A percentile compares a stretch with the other conserved stretches of the same genome.
phyloP scores from a whole-genome alignment of 2,113 vertebrate genomes.

The Triplophysa rosa region DNA sequence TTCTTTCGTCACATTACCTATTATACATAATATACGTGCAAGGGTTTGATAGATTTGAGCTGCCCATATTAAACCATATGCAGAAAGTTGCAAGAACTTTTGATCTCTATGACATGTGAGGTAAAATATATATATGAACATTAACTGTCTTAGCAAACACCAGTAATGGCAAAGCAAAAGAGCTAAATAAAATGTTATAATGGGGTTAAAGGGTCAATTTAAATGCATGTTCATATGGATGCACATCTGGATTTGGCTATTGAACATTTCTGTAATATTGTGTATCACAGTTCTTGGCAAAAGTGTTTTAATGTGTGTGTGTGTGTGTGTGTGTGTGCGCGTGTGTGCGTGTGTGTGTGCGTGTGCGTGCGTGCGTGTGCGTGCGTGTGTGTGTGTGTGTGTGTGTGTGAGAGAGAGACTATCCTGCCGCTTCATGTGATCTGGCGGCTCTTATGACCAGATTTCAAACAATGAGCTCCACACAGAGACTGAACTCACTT shows the following conservation, averaged over 20 bases:
- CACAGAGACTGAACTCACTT: slow-evolving; percentile 26
- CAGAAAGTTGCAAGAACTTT: not conserved
- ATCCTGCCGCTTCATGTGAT: slow-evolving; percentile 47
- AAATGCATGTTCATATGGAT: not conserved
- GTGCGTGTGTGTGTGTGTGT: slow-evolving; percentile 19
- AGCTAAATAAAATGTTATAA: too few relatives aligned
- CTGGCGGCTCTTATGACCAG: slow-evolving; percentile 47
- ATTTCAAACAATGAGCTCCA: slow-evolving; percentile 55
- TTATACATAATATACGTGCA: not conserved
- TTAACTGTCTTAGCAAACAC: too few relatives aligned
- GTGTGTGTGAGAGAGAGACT: slow-evolving; percentile 15
- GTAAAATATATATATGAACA: too few relatives aligned
- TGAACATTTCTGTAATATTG: not conserved
- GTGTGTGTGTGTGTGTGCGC: not conserved
- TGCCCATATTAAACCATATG: not conserved
- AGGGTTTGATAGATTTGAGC: not conserved
- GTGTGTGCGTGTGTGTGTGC: not conserved
- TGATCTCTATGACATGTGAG: too few relatives aligned
- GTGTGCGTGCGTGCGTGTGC: too few relatives aligned
- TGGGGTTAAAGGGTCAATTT: not conserved
- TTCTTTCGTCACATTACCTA: not conserved
- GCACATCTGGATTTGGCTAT: not conserved
- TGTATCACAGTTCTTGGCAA: not conserved
- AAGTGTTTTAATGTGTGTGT: slow-evolving; percentile 5
- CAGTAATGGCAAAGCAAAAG: too few relatives aligned